Base-by-base conservation (phyloP, 2,888 invertebrate species). In the Neoascia interrupta region DNA sequence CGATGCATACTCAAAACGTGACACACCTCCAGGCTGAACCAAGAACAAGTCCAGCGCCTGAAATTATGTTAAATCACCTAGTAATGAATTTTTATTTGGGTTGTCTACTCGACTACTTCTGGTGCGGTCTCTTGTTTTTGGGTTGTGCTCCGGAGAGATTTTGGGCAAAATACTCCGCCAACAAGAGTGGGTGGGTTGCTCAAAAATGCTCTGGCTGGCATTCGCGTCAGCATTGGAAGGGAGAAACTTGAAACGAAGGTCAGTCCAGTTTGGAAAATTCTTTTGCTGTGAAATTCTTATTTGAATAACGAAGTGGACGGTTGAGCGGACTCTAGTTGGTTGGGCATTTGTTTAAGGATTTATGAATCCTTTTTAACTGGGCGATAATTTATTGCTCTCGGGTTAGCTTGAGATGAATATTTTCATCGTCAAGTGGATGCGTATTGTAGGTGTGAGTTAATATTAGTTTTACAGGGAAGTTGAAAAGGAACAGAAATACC, bases 281-380 rank as follows among this genome's bases (percentile, higher is more conserved):
- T 70, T 64, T 72, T 56, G 45, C 72, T 69, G 68, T 56, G 73
- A 69, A 74, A 80, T 80, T 70, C 80, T 83, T 83, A 84, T 84
- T 83, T 81, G 82, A 82, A 83, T 84, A 83, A 83, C 83, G 79
- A 84, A 83, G 83, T 83, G 82, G 80, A 79, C 69, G 56, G 23
- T 53, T 49, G 28, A 39, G 16, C 37, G 51, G 19, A 28, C 8
- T 31, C 36, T 23, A 47, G 58, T 58, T 64, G 56, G 73, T 80
- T 74, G 82, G 80, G 75, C 83, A 84, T 87, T 88, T 87, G 85
- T 84, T 86, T 84, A 85, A 84, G 87, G 86, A 88, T 88, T 88
- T 88, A 87, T 88, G 86, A 86, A 86, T 85, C 84, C 85, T 82
- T 85, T 87, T 85, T 84, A 81, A 81, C 82, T 81, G 47, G 69